These are phyloP conservation scores for Notospermus geniculatus DNA, from an alignment of 1,140 invertebrate genomes.

Conservation along the genomic window DNA sequence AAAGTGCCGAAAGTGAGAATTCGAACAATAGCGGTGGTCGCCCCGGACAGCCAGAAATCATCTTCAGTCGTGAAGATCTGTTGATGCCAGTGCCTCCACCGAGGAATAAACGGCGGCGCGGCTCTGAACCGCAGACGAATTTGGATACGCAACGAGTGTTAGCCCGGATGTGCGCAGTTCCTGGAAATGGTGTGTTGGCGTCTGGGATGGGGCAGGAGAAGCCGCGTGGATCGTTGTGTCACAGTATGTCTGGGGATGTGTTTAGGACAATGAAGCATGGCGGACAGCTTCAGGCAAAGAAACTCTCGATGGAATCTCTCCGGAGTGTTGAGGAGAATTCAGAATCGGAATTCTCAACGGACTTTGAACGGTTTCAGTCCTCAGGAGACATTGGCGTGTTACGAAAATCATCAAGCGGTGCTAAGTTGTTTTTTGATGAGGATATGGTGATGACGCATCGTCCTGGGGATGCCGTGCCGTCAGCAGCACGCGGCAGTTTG, in stretches of 20 bases:
- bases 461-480: neutral
- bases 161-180: constrained; percentile 3
- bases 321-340: constrained; percentile 31
- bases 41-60: no score
- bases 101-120: constrained; percentile 17
- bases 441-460: constrained; percentile 12
- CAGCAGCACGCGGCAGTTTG: neutral
- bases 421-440: constrained; percentile 40
- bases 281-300: neutral
- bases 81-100: constrained; percentile 40
- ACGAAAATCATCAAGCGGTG: constrained; percentile 40
- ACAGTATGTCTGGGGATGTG: neutral
- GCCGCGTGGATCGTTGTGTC: neutral
- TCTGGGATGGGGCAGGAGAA: constrained; percentile 3
- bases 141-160: constrained; percentile 1
- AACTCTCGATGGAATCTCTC: constrained; percentile 31
- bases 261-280: neutral
- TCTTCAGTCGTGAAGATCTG: constrained; percentile 17
- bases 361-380: constrained; percentile 16
- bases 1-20: constrained; percentile 64
- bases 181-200: constrained; percentile 1
- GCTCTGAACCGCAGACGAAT: constrained; percentile 15
- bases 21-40: constrained; percentile 51
- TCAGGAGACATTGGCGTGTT: constrained; percentile 25
- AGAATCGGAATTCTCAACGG: constrained; percentile 22